Conservation (phyloP, 2,888 invertebrate species). For the Melieria omissa region DNA sequence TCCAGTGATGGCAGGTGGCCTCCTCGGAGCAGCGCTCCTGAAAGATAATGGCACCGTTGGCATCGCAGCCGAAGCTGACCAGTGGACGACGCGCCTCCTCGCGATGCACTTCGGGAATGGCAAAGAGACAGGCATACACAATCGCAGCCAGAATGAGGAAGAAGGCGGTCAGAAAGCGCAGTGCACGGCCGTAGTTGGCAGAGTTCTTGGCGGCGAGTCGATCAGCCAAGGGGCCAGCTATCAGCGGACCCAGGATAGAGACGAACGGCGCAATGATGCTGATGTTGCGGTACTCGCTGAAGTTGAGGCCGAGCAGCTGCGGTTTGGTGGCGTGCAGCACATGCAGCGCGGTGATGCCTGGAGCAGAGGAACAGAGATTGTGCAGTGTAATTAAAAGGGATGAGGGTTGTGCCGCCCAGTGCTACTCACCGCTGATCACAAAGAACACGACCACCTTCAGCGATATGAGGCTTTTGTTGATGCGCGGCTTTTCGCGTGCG, state of each 20-base stretch:
- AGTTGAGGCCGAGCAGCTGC: constrained; percentile 72
- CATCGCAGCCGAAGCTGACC: constrained; percentile 79
- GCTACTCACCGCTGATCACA: constrained; percentile 77
- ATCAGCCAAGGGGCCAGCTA: constrained; percentile 84
- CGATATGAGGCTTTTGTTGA: constrained; percentile 79
- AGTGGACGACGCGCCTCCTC: constrained; percentile 70
- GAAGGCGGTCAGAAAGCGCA: constrained; percentile 76
- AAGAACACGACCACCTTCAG: constrained; percentile 84
- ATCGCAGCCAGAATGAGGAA: constrained; percentile 76
- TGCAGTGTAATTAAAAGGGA: background rate
- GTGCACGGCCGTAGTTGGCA: constrained; percentile 71
- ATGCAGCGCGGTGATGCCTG: constrained; percentile 84
- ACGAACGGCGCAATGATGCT: constrained; percentile 83
- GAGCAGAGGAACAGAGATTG: constrained; percentile 36
- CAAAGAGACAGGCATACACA: constrained; percentile 75
- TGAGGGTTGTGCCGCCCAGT: background rate
- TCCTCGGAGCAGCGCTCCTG: constrained; percentile 79
- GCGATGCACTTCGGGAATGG: constrained; percentile 75
- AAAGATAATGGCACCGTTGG: constrained; percentile 76
- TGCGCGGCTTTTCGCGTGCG: constrained; percentile 63
- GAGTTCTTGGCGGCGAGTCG: constrained; percentile 63
- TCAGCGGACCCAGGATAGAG: constrained; percentile 80
- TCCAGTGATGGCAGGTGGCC: constrained; percentile 76
- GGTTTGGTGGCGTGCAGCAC: constrained; percentile 80
- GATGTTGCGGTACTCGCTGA: constrained; percentile 80